Evolutionary conservation across 2,888 invertebrate species (phyloP).

Genomic region (Fabriciana adippe): DNA sequence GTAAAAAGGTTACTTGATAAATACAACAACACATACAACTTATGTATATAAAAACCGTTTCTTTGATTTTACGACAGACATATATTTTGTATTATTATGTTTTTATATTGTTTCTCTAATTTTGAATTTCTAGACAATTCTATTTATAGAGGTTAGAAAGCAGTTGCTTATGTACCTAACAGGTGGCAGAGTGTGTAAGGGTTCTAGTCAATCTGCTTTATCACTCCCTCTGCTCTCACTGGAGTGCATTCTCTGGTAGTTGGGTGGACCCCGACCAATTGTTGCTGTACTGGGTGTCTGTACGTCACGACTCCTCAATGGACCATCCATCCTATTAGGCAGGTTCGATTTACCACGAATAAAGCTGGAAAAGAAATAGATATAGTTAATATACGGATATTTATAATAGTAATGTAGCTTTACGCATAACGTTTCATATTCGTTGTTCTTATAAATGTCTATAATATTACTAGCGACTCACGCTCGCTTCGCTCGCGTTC

Average conservation of each 20-base stretch:
- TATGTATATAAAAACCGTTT: background rate
- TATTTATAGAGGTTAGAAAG: background rate
- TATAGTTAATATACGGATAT: background rate
- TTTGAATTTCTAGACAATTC: no score
- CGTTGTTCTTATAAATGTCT: background rate
- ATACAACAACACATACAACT: background rate
- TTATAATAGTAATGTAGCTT: background rate
- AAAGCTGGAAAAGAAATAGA: conserved; percentile 84
- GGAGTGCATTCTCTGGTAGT: conserved; percentile 93
- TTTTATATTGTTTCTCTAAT: no score
- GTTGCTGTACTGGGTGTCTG: conserved; percentile 88
- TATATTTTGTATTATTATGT: no score
- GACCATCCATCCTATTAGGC: conserved; percentile 71
- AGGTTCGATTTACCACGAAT: conserved; percentile 92
- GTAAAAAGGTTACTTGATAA: conserved; percentile 33
- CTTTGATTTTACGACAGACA: no score
- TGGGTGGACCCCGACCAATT: conserved; percentile 86
- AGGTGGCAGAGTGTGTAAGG: conserved; percentile 82
- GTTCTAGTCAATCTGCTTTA: conserved; percentile 93
- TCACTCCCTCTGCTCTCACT: conserved; percentile 90
- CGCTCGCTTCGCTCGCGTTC: no score
- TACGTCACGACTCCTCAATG: conserved; percentile 78
- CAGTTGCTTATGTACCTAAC: conserved; percentile 55
- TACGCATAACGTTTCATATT: background rate
- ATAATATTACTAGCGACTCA: no score